Percentiles rank a stretch among this genome's conserved stretches.
Evolutionary conservation across 1,140 invertebrate species (phyloP).

Genomic region (Drosophila malerkotliana): DNA sequence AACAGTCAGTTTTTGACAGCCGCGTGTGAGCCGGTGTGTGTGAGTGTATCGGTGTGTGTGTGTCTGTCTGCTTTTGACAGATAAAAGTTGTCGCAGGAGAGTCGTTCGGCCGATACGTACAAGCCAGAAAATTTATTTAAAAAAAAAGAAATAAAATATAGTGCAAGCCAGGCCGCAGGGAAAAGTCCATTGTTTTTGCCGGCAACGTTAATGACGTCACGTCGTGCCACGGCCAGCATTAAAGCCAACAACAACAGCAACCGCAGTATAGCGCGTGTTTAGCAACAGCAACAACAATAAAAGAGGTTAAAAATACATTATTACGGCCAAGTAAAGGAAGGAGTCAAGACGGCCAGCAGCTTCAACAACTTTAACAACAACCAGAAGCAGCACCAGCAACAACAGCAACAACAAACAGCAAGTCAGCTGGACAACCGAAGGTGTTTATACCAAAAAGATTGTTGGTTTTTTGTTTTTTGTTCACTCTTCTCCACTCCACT

Average conservation of each 20-base stretch:
- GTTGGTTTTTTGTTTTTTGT: conserved; percentile 17
- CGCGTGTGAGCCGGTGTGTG: conserved; percentile 13
- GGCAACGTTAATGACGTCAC: conserved; percentile 78
- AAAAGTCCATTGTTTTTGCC: conserved; percentile 55
- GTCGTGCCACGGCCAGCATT: conserved; percentile 22
- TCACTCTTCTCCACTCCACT: conserved; percentile 10
- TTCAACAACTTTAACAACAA: conserved; percentile 12
- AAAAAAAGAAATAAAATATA: conserved; percentile 4
- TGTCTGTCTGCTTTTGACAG: conserved; percentile 26
- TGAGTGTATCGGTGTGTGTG: conserved; percentile 21
- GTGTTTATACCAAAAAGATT: conserved; percentile 45
- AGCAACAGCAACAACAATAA: conserved; percentile 9
- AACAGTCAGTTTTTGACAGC: conserved; percentile 19
- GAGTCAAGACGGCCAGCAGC: conserved; percentile 11
- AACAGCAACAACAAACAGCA: conserved; percentile 21
- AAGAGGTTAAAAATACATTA: conserved; percentile 54
- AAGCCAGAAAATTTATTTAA: conserved; percentile 5
- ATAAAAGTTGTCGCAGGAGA: conserved; percentile 17
- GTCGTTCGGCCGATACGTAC: neutral
- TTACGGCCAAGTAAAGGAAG: conserved; percentile 16
- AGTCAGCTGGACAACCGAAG: conserved; percentile 51
- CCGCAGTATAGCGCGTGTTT: conserved; percentile 32
- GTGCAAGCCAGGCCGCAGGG: conserved; percentile 8
- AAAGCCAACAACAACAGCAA: conserved; percentile 22
- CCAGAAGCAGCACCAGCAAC: conserved; percentile 33